Evolutionary conservation across 2,888 invertebrate species (phyloP).

Genomic region (Apodemia hepburni): DNA sequence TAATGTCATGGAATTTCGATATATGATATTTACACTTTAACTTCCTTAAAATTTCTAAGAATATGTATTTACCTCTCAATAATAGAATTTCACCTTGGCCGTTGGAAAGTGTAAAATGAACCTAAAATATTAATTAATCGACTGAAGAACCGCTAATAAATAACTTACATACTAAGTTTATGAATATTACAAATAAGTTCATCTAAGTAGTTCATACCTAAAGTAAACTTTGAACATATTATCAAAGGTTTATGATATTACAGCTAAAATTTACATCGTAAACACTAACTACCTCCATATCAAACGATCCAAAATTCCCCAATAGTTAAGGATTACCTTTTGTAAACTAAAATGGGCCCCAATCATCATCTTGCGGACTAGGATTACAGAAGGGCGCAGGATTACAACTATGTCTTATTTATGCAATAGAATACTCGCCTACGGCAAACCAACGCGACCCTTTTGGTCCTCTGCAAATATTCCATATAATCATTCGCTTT

Average conservation of each 20-base stretch:
- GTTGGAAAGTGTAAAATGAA: not conserved
- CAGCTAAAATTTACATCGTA: constrained; percentile 74
- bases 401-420: constrained; percentile 49
- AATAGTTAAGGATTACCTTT: constrained; percentile 79
- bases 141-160: not conserved
- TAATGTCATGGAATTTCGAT: no score
- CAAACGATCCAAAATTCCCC: constrained; percentile 61
- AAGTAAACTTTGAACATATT: constrained; percentile 57
- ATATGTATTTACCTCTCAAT: no score
- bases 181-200: constrained; percentile 4
- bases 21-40: no score
- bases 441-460: constrained; percentile 50
- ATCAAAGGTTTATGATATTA: constrained; percentile 79
- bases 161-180: not conserved
- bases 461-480: constrained; percentile 75
- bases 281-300: constrained; percentile 62
- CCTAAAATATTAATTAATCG: not conserved
- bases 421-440: constrained; percentile 48
- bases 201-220: constrained; percentile 40
- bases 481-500: constrained; percentile 76
- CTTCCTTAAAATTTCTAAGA: no score
- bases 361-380: constrained; percentile 74
- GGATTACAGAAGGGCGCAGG: constrained; percentile 65
- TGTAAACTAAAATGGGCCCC: constrained; percentile 77
- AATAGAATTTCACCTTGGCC: no score